Evolutionary conservation across 2,113 vertebrate species (phyloP).

Genomic region (Sorex fumeus): DNA sequence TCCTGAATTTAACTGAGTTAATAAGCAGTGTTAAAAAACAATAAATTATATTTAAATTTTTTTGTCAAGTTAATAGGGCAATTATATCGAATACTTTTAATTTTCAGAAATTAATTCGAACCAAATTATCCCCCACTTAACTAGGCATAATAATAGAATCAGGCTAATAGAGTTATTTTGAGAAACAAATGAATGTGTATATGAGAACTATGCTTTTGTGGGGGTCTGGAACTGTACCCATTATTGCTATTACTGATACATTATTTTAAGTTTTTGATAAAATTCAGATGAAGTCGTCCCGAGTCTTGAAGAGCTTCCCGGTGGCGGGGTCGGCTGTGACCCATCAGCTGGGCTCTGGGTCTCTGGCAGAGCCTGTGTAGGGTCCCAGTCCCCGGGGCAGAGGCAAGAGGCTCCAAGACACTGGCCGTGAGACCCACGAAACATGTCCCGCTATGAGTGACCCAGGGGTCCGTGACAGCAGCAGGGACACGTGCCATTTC

Average conservation of each 20-base stretch:
- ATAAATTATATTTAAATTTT: slow-evolving; percentile 51
- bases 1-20: slow-evolving; percentile 11
- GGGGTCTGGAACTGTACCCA: neutral
- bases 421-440: no score
- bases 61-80: slow-evolving; percentile 40
- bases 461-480: no score
- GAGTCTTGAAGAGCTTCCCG: rapidly evolving
- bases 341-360: no score
- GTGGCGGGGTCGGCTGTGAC: neutral
- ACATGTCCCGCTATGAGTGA: no score
- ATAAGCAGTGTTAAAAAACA: neutral
- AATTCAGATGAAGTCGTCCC: neutral
- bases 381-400: no score
- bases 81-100: slow-evolving; percentile 57
- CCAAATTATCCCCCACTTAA: slow-evolving; percentile 63
- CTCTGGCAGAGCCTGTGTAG: no score
- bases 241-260: neutral
- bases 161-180: slow-evolving; percentile 22
- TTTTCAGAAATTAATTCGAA: slow-evolving; percentile 72
- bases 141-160: slow-evolving; percentile 27
- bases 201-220: neutral
- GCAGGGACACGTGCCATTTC: no score
- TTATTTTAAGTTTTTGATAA: neutral
- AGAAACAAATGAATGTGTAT: slow-evolving; percentile 2
- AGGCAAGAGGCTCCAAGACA: no score